These are phyloP conservation scores for Apomyelois bistriatella DNA, from an alignment of 2,888 invertebrate genomes.

Conservation along the genomic window DNA sequence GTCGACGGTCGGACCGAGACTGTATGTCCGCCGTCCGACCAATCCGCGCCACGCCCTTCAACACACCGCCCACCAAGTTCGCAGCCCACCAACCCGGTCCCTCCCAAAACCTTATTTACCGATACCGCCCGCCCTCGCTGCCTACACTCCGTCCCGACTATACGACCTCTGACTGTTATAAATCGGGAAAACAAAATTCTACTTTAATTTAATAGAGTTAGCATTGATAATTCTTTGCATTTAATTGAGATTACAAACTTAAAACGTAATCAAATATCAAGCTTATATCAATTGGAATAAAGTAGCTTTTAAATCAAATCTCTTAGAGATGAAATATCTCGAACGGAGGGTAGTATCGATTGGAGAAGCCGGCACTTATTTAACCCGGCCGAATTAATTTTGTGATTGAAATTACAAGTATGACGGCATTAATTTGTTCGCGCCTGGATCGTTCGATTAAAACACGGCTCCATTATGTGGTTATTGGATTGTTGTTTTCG, in stretches of 20 bases:
- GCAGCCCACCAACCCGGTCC: conserved; percentile 41
- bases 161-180: not conserved
- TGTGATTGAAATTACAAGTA: conserved; percentile 75
- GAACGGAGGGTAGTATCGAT: conserved; percentile 56
- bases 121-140: conserved; percentile 54
- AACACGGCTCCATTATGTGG: conserved; percentile 41
- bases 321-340: not conserved
- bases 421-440: conserved; percentile 59
- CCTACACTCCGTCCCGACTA: conserved; percentile 20
- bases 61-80: conserved; percentile 33
- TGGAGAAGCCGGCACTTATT: conserved; percentile 67
- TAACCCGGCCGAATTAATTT: conserved; percentile 73
- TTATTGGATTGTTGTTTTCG: conserved; percentile 25
- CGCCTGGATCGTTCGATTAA: conserved; percentile 60
- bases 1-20: conserved; percentile 29
- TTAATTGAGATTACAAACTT: not conserved
- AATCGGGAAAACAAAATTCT: not conserved
- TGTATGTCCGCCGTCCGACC: conserved; percentile 30
- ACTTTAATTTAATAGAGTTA: too few relatives aligned
- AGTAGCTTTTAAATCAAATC: not conserved
- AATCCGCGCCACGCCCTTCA: conserved; percentile 39
- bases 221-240: too few relatives aligned
- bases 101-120: conserved; percentile 70
- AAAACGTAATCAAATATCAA: not conserved
- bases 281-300: not conserved